phyloP scores from a whole-genome alignment of 1,140 invertebrate species.

The Drosophila truncata region DNA sequence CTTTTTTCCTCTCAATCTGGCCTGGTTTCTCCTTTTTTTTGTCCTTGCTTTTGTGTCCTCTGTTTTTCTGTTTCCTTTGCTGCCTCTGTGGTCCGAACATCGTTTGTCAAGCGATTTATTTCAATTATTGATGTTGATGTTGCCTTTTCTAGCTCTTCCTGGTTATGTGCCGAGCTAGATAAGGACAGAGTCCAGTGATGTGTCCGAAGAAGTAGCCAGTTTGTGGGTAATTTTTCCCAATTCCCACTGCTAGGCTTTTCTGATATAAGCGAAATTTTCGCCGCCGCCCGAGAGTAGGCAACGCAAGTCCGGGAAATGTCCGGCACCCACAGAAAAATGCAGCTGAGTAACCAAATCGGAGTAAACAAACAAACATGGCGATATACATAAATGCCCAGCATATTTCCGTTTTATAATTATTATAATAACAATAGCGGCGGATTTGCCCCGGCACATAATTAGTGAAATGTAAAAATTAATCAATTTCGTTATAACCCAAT shows the following conservation, averaged over 20 bases:
- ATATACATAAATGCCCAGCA: constrained; percentile 17
- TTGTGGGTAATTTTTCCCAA: constrained; percentile 20
- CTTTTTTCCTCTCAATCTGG: constrained; percentile 17
- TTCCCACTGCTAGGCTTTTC: background rate
- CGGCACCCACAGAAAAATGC: constrained; percentile 4
- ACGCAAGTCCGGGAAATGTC: background rate
- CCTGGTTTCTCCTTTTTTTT: constrained; percentile 20
- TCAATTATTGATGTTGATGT: constrained; percentile 70
- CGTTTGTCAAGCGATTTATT: constrained; percentile 79
- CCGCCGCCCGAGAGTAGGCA: constrained; percentile 27
- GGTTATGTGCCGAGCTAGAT: constrained; percentile 30
- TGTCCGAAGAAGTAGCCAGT: constrained; percentile 12
- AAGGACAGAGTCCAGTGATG: constrained; percentile 19
- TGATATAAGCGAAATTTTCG: constrained; percentile 14
- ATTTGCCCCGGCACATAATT: constrained; percentile 54
- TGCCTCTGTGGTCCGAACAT: constrained; percentile 38
- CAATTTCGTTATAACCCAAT: constrained; percentile 68
- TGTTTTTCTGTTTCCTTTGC: constrained; percentile 40
- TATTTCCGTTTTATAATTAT: constrained; percentile 60
- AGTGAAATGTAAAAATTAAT: constrained; percentile 66
- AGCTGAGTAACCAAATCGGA: background rate
- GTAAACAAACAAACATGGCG: constrained; percentile 10
- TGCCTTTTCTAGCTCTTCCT: constrained; percentile 19
- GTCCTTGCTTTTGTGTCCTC: constrained; percentile 21
- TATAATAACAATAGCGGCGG: constrained; percentile 53